Percentiles rank a stretch among this genome's conserved stretches.
These are phyloP conservation scores for Tethya wilhelma DNA, from an alignment of 37 sponge, comb jelly and placozoan species.

Conservation along the genomic window DNA sequence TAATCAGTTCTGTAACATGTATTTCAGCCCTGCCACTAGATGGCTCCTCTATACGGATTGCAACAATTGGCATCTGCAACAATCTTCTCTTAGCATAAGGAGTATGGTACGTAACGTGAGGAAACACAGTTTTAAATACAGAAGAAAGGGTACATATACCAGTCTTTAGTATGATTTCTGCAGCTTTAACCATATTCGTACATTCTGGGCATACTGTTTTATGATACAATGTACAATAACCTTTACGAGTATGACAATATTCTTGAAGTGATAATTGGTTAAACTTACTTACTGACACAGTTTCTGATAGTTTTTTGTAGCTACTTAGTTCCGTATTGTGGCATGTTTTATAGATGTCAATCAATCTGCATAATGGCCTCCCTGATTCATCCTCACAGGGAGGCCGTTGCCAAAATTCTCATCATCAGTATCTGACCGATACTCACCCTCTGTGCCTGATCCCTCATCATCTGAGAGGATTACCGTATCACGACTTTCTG, in stretches of 20 bases:
- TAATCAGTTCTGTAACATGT: conserved; percentile 7
- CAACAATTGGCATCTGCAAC: conserved; percentile 28
- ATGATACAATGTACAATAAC: not conserved
- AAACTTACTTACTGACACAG: not conserved
- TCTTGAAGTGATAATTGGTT: not conserved
- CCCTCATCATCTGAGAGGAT: not conserved
- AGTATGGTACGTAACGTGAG: conserved; percentile 9
- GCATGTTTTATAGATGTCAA: not conserved
- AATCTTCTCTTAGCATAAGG: conserved; percentile 27
- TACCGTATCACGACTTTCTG: not conserved
- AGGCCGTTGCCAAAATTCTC: conserved; percentile 4
- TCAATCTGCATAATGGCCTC: not conserved
- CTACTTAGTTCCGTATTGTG: not conserved
- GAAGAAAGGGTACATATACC: conserved; percentile 1
- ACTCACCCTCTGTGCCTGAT: not conserved
- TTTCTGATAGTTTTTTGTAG: not conserved
- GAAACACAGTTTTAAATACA: conserved; percentile 12
- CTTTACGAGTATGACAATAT: not conserved
- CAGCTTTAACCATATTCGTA: not conserved
- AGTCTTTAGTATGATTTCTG: not conserved
- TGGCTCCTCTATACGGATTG: not conserved
- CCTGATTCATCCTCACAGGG: not conserved
- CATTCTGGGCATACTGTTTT: conserved; percentile 1
- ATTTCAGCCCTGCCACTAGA: conserved; percentile 13
- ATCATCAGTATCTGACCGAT: no score